phyloP scores from a whole-genome alignment of 2,797 vertebrate genomes.

The Lacerta viridis region DNA sequence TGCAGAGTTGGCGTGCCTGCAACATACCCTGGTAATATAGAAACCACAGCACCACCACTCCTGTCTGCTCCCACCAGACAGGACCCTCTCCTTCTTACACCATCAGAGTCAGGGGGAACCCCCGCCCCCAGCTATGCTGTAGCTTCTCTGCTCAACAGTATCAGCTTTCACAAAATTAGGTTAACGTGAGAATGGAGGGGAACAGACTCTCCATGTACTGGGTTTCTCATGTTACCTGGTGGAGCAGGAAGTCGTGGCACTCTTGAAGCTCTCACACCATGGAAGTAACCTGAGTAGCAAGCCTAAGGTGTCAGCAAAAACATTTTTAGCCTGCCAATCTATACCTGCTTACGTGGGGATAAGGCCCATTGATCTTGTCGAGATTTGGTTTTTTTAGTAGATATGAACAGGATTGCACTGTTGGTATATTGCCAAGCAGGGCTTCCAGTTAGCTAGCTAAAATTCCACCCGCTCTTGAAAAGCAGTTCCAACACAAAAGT shows the following conservation, averaged over 20 bases:
- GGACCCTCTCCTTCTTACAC: not conserved
- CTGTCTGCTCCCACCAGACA: not conserved
- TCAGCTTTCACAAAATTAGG: slow-evolving; percentile 4
- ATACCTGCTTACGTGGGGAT: too few species aligned
- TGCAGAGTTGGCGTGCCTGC: too few species aligned
- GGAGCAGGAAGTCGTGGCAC: slow-evolving; percentile 2
- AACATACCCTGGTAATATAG: not conserved
- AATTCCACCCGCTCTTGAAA: slow-evolving; percentile 34
- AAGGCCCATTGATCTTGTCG: too few species aligned
- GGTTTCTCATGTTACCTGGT: not conserved
- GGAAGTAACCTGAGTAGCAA: not conserved
- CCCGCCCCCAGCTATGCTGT: not conserved
- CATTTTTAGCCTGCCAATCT: too few species aligned
- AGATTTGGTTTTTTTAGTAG: too few species aligned
- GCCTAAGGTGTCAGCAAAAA: not conserved
- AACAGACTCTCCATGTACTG: not conserved
- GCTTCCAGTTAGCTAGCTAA: slow-evolving; percentile 49
- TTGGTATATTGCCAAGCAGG: slow-evolving; percentile 17
- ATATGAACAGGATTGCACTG: too few species aligned
- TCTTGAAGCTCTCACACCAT: not conserved
- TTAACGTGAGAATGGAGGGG: not conserved
- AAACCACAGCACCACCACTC: not conserved
- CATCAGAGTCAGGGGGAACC: not conserved
- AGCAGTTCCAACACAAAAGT: not conserved
- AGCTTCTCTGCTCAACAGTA: not conserved